Evolutionary conservation across 2,888 invertebrate species (phyloP).

Genomic region (Nomada hirtipes): DNA sequence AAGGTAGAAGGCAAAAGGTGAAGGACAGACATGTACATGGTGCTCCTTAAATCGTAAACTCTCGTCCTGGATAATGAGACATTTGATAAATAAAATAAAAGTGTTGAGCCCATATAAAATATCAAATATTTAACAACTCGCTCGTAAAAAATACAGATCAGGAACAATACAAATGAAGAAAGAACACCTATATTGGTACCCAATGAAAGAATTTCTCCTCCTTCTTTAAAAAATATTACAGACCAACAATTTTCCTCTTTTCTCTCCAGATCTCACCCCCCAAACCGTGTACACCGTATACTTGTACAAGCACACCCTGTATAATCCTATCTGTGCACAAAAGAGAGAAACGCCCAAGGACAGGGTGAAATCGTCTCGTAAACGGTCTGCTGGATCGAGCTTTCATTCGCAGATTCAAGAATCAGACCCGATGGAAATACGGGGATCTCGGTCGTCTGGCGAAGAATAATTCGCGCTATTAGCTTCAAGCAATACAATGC

Average conservation of each 20-base stretch:
- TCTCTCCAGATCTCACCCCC: background rate
- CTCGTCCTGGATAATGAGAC: conserved; percentile 32
- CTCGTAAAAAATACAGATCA: background rate
- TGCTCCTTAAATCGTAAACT: conserved; percentile 34
- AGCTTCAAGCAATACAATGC: conserved; percentile 74
- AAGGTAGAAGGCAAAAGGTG: conserved; percentile 6
- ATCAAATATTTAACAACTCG: background rate
- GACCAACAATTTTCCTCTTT: background rate
- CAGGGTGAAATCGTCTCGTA: conserved; percentile 27
- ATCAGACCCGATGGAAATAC: conserved; percentile 50
- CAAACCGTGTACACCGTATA: background rate
- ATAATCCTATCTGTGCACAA: conserved; percentile 5
- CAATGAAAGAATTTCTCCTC: too few relatives aligned
- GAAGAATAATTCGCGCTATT: conserved; percentile 81
- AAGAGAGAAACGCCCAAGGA: conserved; percentile 44
- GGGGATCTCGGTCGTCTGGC: conserved; percentile 69
- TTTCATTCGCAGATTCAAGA: conserved; percentile 67
- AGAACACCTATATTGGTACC: too few relatives aligned
- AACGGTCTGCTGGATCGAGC: conserved; percentile 36
- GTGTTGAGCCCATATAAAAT: background rate
- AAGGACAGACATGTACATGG: conserved; percentile 3
- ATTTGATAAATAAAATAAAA: conserved; percentile 5
- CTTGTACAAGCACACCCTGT: conserved; percentile 23
- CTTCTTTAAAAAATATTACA: too few relatives aligned
- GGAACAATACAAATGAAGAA: background rate